Percentiles rank a stretch among this genome's conserved stretches.
Evolutionary conservation across 2,113 vertebrate species (phyloP).

Genomic region (Gobiocypris rarus): DNA sequence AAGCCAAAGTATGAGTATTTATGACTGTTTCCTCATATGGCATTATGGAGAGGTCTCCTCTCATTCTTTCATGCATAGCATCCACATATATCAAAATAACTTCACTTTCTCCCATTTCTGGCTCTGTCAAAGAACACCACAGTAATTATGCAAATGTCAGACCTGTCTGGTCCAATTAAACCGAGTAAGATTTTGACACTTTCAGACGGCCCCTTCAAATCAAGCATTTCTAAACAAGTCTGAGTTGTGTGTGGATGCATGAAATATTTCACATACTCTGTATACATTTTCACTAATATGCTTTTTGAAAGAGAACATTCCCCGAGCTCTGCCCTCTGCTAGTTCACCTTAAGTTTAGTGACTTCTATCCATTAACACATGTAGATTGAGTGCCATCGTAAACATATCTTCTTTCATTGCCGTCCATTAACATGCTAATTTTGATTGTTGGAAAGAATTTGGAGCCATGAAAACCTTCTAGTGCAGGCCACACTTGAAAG

Average conservation of each 20-base stretch:
- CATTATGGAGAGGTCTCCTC: constrained; percentile 31
- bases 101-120: background rate
- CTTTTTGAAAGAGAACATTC: constrained; percentile 12
- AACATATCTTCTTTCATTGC: constrained; percentile 13
- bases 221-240: constrained; percentile 35
- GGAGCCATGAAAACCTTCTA: constrained; percentile 26
- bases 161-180: constrained; percentile 54
- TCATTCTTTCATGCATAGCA: constrained; percentile 37
- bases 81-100: constrained; percentile 29
- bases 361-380: background rate
- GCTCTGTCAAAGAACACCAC: constrained; percentile 33
- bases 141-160: constrained; percentile 59
- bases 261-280: background rate
- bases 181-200: constrained; percentile 42
- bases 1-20: constrained; percentile 1
- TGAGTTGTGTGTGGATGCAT: constrained; percentile 12
- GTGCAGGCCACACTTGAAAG: constrained; percentile 39
- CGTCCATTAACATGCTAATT: constrained; percentile 15
- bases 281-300: background rate
- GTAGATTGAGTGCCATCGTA: background rate
- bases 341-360: background rate
- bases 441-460: constrained; percentile 45
- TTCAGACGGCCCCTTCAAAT: constrained; percentile 47
- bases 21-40: constrained; percentile 51
- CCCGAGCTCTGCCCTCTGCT: background rate